Percentiles rank a stretch among this genome's conserved stretches.
Evolutionary conservation across 2,797 vertebrate genomes (phyloP).

Genomic region (Apogon hyalosoma): DNA sequence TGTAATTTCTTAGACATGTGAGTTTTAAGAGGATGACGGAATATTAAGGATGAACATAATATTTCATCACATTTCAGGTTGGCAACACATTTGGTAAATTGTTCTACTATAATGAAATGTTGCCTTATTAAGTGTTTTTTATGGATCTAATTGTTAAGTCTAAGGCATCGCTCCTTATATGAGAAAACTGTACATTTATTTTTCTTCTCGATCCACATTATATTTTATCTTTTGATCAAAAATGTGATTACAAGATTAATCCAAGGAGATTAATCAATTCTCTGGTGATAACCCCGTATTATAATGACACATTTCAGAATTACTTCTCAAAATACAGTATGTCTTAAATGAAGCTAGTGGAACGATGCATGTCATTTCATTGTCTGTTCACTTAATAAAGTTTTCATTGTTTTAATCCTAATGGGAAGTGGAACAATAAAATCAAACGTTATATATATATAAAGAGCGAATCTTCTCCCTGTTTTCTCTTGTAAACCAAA

Average conservation of each 20-base stretch:
- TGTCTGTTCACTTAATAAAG: neutral
- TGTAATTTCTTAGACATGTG: neutral
- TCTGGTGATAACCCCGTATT: too few relatives aligned
- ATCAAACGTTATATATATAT: neutral
- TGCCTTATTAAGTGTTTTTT: too few relatives aligned
- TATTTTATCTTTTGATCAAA: neutral
- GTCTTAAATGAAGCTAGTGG: slow-evolving; percentile 4
- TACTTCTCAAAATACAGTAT: too few relatives aligned
- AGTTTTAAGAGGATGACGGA: neutral
- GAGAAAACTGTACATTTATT: neutral
- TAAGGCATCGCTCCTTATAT: neutral
- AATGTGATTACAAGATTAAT: neutral
- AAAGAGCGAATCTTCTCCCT: neutral
- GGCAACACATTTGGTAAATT: too few relatives aligned
- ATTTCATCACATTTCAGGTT: too few relatives aligned
- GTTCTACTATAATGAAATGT: too few relatives aligned
- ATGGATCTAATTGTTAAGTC: too few relatives aligned
- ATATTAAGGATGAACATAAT: too few relatives aligned
- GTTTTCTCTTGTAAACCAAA: slow-evolving; percentile 13
- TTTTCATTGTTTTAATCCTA: neutral
- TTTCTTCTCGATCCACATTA: neutral
- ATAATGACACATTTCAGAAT: too few relatives aligned
- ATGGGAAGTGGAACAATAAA: slow-evolving; percentile 4
- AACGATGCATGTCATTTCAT: neutral
- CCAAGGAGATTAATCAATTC: neutral